Conservation (phyloP, 2,113 vertebrate genomes). For the Antechinus flavipes region DNA sequence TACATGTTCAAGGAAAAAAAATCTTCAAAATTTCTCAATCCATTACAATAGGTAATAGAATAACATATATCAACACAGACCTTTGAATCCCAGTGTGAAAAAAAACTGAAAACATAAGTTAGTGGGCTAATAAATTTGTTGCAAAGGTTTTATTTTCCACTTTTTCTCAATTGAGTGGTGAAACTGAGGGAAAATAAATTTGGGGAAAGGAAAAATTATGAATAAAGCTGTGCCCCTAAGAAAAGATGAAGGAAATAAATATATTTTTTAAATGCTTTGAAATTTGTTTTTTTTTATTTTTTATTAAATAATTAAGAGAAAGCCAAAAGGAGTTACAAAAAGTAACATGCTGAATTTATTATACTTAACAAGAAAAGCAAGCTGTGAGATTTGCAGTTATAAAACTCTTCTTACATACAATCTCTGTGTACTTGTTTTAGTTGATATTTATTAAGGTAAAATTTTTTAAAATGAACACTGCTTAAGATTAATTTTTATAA, state of each 20-base stretch:
- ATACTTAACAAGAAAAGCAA: not conserved
- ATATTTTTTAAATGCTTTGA: not conserved
- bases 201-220: not conserved
- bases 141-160: not conserved
- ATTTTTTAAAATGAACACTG: not conserved
- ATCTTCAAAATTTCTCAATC: not conserved
- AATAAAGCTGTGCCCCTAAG: not conserved
- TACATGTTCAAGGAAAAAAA: constrained; percentile 5
- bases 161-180: not conserved
- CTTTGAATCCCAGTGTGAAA: not conserved
- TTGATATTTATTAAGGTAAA: not conserved
- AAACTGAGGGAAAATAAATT: not conserved
- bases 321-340: not conserved
- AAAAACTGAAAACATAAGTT: constrained; percentile 40
- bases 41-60: not conserved
- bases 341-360: not conserved
- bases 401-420: not conserved
- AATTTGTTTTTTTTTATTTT: not conserved
- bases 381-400: not conserved
- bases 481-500: not conserved
- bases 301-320: not conserved
- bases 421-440: not conserved
- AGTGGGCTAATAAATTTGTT: not conserved
- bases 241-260: not conserved
- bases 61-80: constrained; percentile 38